phyloP scores from a whole-genome alignment of 1,140 invertebrate species.

The Drosophila micromelanica region DNA sequence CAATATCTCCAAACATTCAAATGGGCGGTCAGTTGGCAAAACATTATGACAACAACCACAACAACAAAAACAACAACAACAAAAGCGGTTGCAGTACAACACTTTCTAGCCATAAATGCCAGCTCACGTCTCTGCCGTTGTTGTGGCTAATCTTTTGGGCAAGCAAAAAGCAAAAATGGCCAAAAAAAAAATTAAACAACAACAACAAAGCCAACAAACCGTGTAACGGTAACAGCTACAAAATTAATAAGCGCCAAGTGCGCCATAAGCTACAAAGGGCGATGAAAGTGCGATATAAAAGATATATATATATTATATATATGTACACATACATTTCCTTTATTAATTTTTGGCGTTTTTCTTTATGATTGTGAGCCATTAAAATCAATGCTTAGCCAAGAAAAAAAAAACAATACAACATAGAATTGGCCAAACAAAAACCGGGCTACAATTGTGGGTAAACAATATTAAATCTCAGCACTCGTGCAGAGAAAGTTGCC shows the following conservation, averaged over 20 bases:
- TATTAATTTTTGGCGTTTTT: constrained; percentile 67
- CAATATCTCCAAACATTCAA: constrained; percentile 55
- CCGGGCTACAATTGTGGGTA: constrained; percentile 65
- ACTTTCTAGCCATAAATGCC: constrained; percentile 74
- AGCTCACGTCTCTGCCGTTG: constrained; percentile 50
- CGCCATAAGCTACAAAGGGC: constrained; percentile 38
- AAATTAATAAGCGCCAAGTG: constrained; percentile 80
- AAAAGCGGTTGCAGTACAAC: constrained; percentile 37
- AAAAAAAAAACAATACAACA: constrained; percentile 27
- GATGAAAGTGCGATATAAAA: constrained; percentile 75
- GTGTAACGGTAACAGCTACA: constrained; percentile 47
- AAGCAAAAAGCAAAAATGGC: constrained; percentile 5
- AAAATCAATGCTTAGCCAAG: constrained; percentile 62
- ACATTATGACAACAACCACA: constrained; percentile 59
- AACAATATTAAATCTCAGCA: constrained; percentile 80
- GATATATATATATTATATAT: constrained; percentile 11
- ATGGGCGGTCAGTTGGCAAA: constrained; percentile 76
- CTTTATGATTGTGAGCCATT: constrained; percentile 63
- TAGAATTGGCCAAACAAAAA: constrained; percentile 45
- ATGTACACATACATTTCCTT: constrained; percentile 44
- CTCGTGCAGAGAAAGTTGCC: constrained; percentile 77
- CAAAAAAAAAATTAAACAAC: neutral
- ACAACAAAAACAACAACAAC: constrained; percentile 7
- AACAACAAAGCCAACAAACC: constrained; percentile 13
- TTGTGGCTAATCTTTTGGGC: constrained; percentile 38